phyloP scores from a whole-genome alignment of 2,113 vertebrate genomes.

The Mungos mungo region DNA sequence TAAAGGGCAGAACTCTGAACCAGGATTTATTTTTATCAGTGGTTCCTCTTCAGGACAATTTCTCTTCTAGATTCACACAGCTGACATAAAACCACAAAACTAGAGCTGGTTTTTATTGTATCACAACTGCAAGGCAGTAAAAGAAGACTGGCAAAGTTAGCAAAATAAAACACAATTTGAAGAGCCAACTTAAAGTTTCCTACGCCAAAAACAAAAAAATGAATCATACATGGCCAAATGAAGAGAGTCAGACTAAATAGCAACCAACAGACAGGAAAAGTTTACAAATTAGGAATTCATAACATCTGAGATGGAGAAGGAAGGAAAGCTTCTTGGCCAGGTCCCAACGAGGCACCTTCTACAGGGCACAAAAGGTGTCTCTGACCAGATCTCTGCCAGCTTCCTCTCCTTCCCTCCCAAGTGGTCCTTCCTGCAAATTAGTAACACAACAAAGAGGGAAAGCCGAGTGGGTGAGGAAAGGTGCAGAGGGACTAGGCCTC shows the following conservation, averaged over 20 bases:
- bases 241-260: background rate
- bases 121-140: background rate
- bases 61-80: background rate
- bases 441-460: background rate
- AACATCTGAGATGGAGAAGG: background rate
- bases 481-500: background rate
- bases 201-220: background rate
- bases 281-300: background rate
- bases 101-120: background rate
- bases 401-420: background rate
- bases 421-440: background rate
- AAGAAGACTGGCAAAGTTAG: background rate
- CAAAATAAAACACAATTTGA: conserved; percentile 22
- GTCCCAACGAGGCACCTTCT: background rate
- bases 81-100: background rate
- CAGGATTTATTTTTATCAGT: background rate
- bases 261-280: background rate
- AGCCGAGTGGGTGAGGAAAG: background rate
- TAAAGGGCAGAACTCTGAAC: background rate
- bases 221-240: background rate
- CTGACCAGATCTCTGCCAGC: background rate
- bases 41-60: background rate
- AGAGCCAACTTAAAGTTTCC: background rate
- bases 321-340: background rate
- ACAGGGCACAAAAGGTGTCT: fast-evolving